These are phyloP conservation scores for Hydrochoerus hydrochaeris DNA, from an alignment of 2,113 vertebrate genomes.

Conservation along the genomic window DNA sequence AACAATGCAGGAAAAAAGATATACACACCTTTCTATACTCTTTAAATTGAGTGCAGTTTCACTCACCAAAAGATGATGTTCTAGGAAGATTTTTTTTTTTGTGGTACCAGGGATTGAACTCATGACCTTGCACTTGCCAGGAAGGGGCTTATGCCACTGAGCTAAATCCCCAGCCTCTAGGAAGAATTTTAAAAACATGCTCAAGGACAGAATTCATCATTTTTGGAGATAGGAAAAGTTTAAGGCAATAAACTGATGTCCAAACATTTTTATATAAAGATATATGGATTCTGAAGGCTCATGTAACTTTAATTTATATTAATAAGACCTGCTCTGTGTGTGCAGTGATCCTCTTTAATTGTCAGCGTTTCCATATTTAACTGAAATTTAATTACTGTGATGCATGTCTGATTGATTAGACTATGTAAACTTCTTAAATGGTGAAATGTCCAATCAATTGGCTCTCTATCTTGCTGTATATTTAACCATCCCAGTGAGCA, in stretches of 20 bases:
- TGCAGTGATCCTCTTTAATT: not conserved
- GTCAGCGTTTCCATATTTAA: constrained; percentile 12
- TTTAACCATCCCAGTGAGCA: not conserved
- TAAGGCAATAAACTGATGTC: not conserved
- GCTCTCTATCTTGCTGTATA: not conserved
- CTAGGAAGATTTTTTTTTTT: too few species aligned
- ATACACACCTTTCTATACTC: not conserved
- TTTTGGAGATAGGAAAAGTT: not conserved
- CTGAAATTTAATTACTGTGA: constrained; percentile 22
- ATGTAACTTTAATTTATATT: not conserved
- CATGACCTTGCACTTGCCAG: too few species aligned
- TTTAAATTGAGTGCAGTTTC: not conserved
- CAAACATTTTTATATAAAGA: constrained; percentile 1
- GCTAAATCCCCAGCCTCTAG: too few species aligned
- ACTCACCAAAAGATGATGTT: not conserved
- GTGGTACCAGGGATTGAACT: too few species aligned
- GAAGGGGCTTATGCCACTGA: too few species aligned
- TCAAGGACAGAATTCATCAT: not conserved
- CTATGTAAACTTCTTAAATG: not conserved
- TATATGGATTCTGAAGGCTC: not conserved
- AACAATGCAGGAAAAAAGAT: not conserved
- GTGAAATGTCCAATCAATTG: not conserved
- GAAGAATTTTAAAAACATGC: not conserved
- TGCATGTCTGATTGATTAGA: not conserved
- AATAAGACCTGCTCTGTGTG: not conserved